Evolutionary conservation across 2,113 vertebrate genomes (phyloP).

Genomic region (Myrmecophaga tridactyla): DNA sequence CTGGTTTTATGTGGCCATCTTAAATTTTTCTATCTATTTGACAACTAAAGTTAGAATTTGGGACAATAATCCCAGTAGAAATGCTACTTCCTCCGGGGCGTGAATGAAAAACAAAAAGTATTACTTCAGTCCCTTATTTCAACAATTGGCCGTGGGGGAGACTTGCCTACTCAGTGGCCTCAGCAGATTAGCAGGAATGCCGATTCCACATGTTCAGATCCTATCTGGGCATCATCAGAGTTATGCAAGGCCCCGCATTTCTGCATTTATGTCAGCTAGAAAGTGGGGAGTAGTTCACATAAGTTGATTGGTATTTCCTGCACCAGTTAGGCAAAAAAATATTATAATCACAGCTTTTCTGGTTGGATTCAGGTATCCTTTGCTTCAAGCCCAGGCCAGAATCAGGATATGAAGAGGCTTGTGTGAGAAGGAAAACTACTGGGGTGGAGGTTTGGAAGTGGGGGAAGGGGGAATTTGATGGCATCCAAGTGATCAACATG

Average conservation of each 20-base stretch:
- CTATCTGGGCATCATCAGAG: slow-evolving; percentile 28
- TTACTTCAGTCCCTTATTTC: background rate
- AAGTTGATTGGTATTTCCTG: slow-evolving; percentile 70
- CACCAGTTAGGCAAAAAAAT: background rate
- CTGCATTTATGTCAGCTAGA: background rate
- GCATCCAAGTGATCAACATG: slow-evolving; percentile 41
- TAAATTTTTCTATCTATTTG: background rate
- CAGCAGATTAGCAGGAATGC: background rate
- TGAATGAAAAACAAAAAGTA: background rate
- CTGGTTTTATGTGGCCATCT: background rate
- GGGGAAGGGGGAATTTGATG: slow-evolving; percentile 36
- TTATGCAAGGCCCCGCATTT: background rate
- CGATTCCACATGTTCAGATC: background rate
- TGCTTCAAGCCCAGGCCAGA: slow-evolving; percentile 61
- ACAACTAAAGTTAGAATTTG: slow-evolving; percentile 8
- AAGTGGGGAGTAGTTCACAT: slow-evolving; percentile 34
- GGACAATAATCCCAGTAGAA: slow-evolving; percentile 16
- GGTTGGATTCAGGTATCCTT: slow-evolving; percentile 45
- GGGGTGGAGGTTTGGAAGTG: slow-evolving; percentile 4
- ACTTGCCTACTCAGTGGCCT: background rate
- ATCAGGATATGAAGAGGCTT: slow-evolving; percentile 64
- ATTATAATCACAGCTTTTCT: slow-evolving; percentile 59
- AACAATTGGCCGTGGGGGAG: background rate
- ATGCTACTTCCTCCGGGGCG: background rate
- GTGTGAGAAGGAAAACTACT: slow-evolving; percentile 62